Conservation (phyloP, 2,113 vertebrate species). For the Castor canadensis region DNA sequence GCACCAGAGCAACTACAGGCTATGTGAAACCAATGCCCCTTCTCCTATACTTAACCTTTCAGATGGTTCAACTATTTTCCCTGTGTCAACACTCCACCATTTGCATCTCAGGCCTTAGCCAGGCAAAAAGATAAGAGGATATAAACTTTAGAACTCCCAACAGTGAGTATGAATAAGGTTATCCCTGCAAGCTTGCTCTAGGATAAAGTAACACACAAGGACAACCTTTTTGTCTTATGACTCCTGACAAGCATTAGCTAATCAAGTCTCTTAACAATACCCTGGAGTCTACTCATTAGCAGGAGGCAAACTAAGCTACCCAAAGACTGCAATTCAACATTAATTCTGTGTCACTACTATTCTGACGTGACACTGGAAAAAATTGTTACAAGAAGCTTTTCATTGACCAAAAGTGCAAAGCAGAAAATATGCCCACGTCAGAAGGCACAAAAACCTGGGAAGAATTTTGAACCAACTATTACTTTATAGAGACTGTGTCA, state of each 20-base stretch:
- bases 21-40: neutral
- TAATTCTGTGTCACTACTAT: neutral
- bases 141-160: slow-evolving; percentile 40
- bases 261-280: slow-evolving; percentile 32
- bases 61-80: neutral
- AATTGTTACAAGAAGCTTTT: neutral
- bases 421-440: neutral
- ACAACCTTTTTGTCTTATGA: slow-evolving; percentile 13
- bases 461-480: neutral
- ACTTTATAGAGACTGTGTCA: neutral
- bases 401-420: neutral
- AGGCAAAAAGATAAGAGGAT: slow-evolving; percentile 32
- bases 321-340: slow-evolving; percentile 1
- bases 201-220: neutral
- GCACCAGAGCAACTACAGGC: neutral
- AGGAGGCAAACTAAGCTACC: neutral
- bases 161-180: slow-evolving; percentile 41
- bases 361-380: neutral
- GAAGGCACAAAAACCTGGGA: neutral
- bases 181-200: neutral
- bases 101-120: neutral
- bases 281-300: neutral
- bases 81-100: neutral
- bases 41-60: neutral
- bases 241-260: slow-evolving; percentile 20